Evolutionary conservation across 2,888 invertebrate genomes (phyloP).

Genomic region (Coelopa pilipes): DNA sequence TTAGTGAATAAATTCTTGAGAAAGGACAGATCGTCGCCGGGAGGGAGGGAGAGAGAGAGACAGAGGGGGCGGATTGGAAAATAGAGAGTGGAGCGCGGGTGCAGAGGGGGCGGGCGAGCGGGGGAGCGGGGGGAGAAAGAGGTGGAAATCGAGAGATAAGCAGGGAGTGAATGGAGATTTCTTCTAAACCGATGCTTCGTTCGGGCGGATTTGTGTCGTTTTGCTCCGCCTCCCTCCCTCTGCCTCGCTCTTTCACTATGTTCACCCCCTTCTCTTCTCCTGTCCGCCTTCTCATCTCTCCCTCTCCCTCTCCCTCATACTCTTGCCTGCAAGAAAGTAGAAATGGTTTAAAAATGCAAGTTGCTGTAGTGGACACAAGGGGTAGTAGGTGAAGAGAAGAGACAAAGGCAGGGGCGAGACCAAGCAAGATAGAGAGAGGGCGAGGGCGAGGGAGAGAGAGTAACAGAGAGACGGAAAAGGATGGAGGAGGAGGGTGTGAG

Average conservation of each 20-base stretch:
- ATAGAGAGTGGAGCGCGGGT: too few species aligned
- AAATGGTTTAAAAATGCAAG: neutral
- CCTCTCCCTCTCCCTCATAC: too few species aligned
- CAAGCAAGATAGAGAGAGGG: neutral
- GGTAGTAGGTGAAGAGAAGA: neutral
- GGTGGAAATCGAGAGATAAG: too few species aligned
- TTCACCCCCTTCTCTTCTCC: too few species aligned
- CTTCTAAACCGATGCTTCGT: conserved; percentile 6
- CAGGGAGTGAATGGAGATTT: neutral
- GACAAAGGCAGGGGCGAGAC: too few species aligned
- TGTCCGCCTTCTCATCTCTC: too few species aligned
- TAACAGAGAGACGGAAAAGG: neutral
- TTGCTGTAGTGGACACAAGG: neutral
- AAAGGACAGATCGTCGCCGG: too few species aligned
- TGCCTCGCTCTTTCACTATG: too few species aligned
- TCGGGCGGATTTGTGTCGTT: conserved; percentile 7
- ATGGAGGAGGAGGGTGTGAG: neutral
- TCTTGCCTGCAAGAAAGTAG: neutral
- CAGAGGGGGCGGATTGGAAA: too few species aligned
- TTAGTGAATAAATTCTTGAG: conserved; percentile 5
- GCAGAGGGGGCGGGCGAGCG: neutral
- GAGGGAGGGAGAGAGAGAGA: too few species aligned
- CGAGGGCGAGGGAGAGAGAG: neutral
- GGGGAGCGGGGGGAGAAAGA: too few species aligned
- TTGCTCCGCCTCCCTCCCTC: neutral